These are phyloP conservation scores for Latrodectus hesperus DNA, from an alignment of 2,888 invertebrate genomes.

Conservation along the genomic window DNA sequence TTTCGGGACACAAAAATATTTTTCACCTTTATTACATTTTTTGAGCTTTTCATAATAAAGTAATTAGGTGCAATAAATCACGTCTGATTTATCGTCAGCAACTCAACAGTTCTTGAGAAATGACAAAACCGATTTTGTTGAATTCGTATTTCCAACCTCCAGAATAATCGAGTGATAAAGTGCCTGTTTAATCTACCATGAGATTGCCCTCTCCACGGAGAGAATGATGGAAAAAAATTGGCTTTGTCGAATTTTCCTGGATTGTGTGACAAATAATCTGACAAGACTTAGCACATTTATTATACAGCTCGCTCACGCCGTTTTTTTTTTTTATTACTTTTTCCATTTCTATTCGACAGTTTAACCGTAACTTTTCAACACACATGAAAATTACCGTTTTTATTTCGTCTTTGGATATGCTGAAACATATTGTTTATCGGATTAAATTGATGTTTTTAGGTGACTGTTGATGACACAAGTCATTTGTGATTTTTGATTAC, in stretches of 20 bases:
- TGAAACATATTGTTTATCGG: too few relatives aligned
- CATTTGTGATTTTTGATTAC: too few relatives aligned
- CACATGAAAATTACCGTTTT: too few relatives aligned
- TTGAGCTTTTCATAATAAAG: background rate
- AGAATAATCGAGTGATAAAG: conserved; percentile 13
- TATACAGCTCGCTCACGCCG: background rate
- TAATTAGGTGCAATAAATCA: background rate
- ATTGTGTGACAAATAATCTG: conserved; percentile 26
- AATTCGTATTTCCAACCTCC: background rate
- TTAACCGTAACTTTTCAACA: background rate
- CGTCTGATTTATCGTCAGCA: background rate
- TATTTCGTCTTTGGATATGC: too few relatives aligned
- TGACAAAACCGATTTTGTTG: background rate
- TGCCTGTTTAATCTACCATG: conserved; percentile 23
- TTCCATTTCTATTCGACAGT: background rate
- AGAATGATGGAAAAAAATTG: background rate
- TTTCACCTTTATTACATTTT: too few relatives aligned
- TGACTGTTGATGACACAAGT: too few relatives aligned
- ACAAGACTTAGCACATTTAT: conserved; percentile 12
- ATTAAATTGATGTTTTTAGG: too few relatives aligned
- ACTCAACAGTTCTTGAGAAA: background rate
- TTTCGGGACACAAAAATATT: too few relatives aligned
- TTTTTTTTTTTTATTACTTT: background rate
- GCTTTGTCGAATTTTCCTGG: background rate
- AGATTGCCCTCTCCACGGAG: conserved; percentile 5